Percentiles rank a stretch among this genome's conserved stretches.
These are phyloP conservation scores for Liparis tanakae DNA, from an alignment of 2,797 vertebrate species.

Conservation along the genomic window DNA sequence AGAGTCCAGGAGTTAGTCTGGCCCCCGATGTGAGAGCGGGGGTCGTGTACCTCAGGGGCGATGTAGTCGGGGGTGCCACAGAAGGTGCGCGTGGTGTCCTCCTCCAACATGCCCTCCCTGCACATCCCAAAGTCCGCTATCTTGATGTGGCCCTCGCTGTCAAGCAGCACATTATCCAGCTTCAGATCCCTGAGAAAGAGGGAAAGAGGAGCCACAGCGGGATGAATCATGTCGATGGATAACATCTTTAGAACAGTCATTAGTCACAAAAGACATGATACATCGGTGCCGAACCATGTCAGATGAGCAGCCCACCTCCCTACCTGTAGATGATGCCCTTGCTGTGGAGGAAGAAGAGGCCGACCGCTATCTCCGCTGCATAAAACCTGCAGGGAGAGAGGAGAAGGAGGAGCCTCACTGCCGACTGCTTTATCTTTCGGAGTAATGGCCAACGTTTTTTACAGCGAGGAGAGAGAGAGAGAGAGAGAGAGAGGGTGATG, in stretches of 20 bases:
- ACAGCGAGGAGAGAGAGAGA: constrained; percentile 12
- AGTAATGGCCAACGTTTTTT: constrained; percentile 40
- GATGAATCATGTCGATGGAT: constrained; percentile 68
- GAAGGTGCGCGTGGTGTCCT: constrained; percentile 90
- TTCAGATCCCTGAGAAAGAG: constrained; percentile 87
- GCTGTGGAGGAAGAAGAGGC: constrained; percentile 92
- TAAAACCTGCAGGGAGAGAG: constrained; percentile 85
- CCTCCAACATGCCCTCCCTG: constrained; percentile 89
- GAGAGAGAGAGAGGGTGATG: constrained; percentile 56
- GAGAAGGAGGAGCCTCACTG: constrained; percentile 4
- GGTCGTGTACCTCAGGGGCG: constrained; percentile 87
- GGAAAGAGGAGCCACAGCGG: constrained; percentile 38
- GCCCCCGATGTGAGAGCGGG: constrained; percentile 4
- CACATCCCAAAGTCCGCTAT: constrained; percentile 96
- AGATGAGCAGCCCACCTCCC: constrained; percentile 33
- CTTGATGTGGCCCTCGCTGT: constrained; percentile 93
- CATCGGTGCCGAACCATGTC: constrained; percentile 52
- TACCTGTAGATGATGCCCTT: constrained; percentile 95
- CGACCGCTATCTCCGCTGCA: constrained; percentile 91
- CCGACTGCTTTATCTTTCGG: constrained; percentile 43
- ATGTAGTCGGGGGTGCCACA: constrained; percentile 95
- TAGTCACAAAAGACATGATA: constrained; percentile 60
- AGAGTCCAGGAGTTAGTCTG: constrained; percentile 17
- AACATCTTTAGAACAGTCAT: constrained; percentile 61
- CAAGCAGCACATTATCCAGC: constrained; percentile 92